Evolutionary conservation across 2,797 vertebrate species (phyloP).

Genomic region (Semaprochilodus insignis): DNA sequence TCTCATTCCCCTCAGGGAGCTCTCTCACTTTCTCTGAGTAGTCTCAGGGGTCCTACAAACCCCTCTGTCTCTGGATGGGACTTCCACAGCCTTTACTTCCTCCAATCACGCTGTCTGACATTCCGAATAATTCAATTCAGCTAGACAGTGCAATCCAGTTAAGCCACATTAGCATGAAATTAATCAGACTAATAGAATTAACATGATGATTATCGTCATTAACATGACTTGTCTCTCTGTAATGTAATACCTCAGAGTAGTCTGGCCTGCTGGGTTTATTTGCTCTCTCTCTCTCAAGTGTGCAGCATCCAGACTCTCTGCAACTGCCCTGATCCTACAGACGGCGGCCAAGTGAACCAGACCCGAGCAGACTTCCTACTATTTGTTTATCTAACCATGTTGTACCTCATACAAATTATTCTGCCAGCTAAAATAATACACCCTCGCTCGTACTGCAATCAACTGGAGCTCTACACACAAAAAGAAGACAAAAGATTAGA

Average conservation of each 20-base stretch:
- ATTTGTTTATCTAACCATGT: constrained; percentile 5
- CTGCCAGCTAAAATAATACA: constrained; percentile 22
- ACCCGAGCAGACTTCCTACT: background rate
- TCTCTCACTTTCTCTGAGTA: background rate
- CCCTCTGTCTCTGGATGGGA: too few species aligned
- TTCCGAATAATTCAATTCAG: constrained; percentile 4
- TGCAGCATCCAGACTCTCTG: background rate
- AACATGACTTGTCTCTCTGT: background rate
- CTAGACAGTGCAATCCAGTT: constrained; percentile 1
- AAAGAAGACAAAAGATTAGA: background rate
- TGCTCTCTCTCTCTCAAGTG: background rate
- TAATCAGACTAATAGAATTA: constrained; percentile 16
- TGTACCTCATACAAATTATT: constrained; percentile 1
- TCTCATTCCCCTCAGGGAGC: background rate
- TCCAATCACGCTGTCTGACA: background rate
- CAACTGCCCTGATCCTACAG: background rate
- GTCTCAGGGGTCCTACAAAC: background rate
- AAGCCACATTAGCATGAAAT: constrained; percentile 17
- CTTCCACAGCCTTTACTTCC: background rate
- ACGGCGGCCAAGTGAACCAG: background rate
- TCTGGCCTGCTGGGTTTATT: background rate
- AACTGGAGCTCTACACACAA: background rate
- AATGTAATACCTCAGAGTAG: background rate
- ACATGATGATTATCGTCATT: constrained; percentile 3
- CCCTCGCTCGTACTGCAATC: background rate